Evolutionary conservation across 2,888 invertebrate genomes (phyloP).

Genomic region (Muscina levida): DNA sequence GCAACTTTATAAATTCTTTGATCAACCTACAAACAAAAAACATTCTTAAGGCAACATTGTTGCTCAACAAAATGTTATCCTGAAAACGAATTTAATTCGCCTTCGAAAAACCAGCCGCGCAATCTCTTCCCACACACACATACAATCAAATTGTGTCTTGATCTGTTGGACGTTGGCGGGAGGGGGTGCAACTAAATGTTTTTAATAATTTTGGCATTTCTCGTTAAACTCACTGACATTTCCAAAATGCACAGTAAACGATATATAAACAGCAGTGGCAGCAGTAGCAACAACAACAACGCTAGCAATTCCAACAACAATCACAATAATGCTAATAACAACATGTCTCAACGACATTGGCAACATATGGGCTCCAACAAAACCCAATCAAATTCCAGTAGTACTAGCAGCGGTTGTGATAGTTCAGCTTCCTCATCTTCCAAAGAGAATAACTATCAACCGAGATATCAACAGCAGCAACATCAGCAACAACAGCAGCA

Average conservation of each 20-base stretch:
- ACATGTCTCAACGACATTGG: constrained; percentile 55
- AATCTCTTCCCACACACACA: neutral
- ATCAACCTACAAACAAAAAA: neutral
- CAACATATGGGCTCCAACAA: constrained; percentile 46
- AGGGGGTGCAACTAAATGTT: constrained; percentile 76
- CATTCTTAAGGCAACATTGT: constrained; percentile 37
- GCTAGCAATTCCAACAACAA: constrained; percentile 55
- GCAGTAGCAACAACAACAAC: constrained; percentile 61
- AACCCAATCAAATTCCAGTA: constrained; percentile 71
- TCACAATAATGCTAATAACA: constrained; percentile 62
- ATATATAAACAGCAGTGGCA: constrained; percentile 68
- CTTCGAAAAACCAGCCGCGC: no score
- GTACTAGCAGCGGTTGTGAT: constrained; percentile 76
- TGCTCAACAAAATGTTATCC: constrained; percentile 26
- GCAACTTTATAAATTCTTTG: constrained; percentile 51
- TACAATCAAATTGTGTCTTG: no score
- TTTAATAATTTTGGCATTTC: constrained; percentile 78
- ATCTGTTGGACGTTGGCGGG: no score
- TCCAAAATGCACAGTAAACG: constrained; percentile 76
- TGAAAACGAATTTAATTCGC: neutral
- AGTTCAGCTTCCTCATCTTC: constrained; percentile 71
- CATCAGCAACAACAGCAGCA: constrained; percentile 70
- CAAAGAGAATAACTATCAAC: constrained; percentile 74
- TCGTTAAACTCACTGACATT: constrained; percentile 80
- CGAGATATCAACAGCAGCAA: constrained; percentile 61